A percentile compares a stretch with the other conserved stretches of the same genome.
These are phyloP conservation scores for Amphiprion clarkii DNA, from an alignment of 2,797 vertebrate genomes.

Conservation along the genomic window DNA sequence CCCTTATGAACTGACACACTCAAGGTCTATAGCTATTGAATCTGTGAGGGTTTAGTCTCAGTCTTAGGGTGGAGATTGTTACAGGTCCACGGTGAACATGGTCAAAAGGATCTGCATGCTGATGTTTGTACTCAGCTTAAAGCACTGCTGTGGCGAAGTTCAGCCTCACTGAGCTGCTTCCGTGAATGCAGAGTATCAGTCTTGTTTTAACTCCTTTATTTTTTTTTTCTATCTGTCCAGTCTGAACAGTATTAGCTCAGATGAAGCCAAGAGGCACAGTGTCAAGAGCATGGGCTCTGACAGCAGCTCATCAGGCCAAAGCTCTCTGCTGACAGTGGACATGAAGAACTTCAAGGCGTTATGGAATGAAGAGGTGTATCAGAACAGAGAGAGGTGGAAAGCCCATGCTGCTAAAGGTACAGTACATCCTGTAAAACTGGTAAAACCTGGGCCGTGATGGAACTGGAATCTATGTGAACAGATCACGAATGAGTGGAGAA, in stretches of 20 bases:
- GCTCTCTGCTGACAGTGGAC: slow-evolving; percentile 92
- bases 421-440: not conserved
- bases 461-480: slow-evolving; percentile 12
- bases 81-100: too few species aligned
- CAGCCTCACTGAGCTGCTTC: too few species aligned
- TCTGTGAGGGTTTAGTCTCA: too few species aligned
- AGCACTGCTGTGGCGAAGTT: too few species aligned
- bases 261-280: slow-evolving; percentile 90
- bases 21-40: too few species aligned
- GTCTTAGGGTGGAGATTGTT: too few species aligned
- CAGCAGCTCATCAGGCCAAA: slow-evolving; percentile 90
- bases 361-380: slow-evolving; percentile 95
- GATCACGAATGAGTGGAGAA: slow-evolving; percentile 8
- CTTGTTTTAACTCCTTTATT: not conserved
- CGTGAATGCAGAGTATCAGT: too few species aligned
- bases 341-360: slow-evolving; percentile 93
- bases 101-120: too few species aligned
- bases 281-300: slow-evolving; percentile 91
- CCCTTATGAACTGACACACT: too few species aligned
- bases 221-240: slow-evolving; percentile 65
- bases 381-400: slow-evolving; percentile 97
- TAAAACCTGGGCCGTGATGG: not conserved
- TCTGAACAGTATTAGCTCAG: slow-evolving; percentile 91
- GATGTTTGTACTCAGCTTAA: too few species aligned
- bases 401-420: slow-evolving; percentile 94